A percentile compares a stretch with the other conserved stretches of the same genome.
Conservation (phyloP, 37 sponge, comb jelly and placozoan species). For the Geodia barretti region DNA sequence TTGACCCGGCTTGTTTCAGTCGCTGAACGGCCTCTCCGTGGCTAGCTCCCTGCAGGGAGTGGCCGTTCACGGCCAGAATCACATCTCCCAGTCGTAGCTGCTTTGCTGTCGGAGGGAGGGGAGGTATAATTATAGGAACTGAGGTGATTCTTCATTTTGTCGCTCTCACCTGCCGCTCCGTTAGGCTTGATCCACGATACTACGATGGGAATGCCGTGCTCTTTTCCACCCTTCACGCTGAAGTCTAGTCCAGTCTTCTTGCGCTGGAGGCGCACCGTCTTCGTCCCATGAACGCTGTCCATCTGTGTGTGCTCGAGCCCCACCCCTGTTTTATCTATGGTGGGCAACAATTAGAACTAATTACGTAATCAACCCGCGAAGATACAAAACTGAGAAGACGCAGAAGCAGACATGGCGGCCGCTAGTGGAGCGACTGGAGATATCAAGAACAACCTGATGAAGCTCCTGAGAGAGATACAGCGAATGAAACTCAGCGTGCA, state of each 20-base stretch:
- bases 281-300: constrained; percentile 38
- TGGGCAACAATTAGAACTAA: constrained; percentile 20
- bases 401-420: no score
- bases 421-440: no score
- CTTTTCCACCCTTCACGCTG: constrained; percentile 79
- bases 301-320: constrained; percentile 21
- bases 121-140: background rate
- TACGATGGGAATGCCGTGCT: constrained; percentile 79
- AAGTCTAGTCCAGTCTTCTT: constrained; percentile 66
- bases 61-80: constrained; percentile 65
- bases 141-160: no score
- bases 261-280: constrained; percentile 40
- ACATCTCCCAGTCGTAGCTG: constrained; percentile 70
- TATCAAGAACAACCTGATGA: constrained; percentile 72
- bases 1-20: constrained; percentile 32
- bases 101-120: constrained; percentile 11
- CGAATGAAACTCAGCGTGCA: constrained; percentile 74
- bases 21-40: constrained; percentile 52
- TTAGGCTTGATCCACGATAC: constrained; percentile 60
- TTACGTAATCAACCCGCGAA: background rate
- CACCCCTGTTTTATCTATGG: background rate
- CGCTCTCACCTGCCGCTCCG: constrained; percentile 58
- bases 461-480: constrained; percentile 54
- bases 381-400: background rate
- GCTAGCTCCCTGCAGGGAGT: constrained; percentile 35